A percentile compares a stretch with the other conserved stretches of the same genome.
phyloP scores from a whole-genome alignment of 1,140 invertebrate species.

The Panagrolaimus sp. region DNA sequence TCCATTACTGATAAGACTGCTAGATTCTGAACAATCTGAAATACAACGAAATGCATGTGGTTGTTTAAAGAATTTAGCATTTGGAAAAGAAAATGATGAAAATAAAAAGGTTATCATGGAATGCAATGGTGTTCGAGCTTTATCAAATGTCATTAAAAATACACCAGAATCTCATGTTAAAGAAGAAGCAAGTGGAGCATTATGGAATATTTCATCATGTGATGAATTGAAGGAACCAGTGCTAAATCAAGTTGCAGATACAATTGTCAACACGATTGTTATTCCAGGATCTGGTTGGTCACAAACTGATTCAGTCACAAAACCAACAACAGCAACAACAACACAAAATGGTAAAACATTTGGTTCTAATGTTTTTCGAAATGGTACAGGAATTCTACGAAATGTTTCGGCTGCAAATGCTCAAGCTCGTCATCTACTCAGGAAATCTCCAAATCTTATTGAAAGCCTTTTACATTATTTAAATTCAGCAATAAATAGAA shows the following conservation, averaged over 20 bases:
- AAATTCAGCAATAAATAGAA: conserved; percentile 77
- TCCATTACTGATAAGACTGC: conserved; percentile 75
- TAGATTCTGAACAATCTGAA: conserved; percentile 83
- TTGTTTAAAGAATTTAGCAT: conserved; percentile 90
- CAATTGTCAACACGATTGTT: conserved; percentile 84
- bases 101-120: conserved; percentile 94
- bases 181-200: conserved; percentile 91
- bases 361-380: conserved; percentile 91
- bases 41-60: conserved; percentile 96
- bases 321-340: conserved; percentile 42
- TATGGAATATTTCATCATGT: conserved; percentile 98
- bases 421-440: conserved; percentile 81
- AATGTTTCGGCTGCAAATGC: conserved; percentile 95
- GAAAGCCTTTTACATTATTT: conserved; percentile 79
- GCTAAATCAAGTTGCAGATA: conserved; percentile 82
- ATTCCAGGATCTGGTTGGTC: conserved; percentile 89
- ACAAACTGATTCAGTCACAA: conserved; percentile 59
- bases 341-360: conserved; percentile 72
- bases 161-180: conserved; percentile 87
- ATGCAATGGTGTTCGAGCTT: conserved; percentile 82
- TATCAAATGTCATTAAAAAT: conserved; percentile 79
- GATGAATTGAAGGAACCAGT: conserved; percentile 91
- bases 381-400: conserved; percentile 84
- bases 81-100: conserved; percentile 93
- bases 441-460: conserved; percentile 83